phyloP scores from a whole-genome alignment of 92 coral and sea anemone genomes.

The Phenganax subtilis region DNA sequence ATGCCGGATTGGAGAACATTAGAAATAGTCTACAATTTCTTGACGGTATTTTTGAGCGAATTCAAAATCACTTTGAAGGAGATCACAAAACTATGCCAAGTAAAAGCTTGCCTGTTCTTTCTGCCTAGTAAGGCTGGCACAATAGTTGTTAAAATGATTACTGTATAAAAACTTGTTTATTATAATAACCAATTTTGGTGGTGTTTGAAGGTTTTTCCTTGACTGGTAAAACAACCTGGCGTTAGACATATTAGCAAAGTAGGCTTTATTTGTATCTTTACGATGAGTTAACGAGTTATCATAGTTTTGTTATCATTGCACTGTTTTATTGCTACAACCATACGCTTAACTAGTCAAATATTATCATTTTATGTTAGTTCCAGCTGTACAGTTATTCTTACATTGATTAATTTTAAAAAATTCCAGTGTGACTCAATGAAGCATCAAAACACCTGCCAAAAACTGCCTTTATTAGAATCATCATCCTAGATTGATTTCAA shows the following conservation, averaged over 20 bases:
- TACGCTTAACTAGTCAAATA: no score
- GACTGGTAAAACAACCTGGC: no score
- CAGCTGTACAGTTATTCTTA: neutral
- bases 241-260: no score
- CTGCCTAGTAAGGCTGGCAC: neutral
- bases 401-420: neutral
- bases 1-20: constrained; percentile 33
- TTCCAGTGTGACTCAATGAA: neutral
- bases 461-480: neutral
- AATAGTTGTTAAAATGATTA: neutral
- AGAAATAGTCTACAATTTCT: constrained; percentile 19
- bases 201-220: no score
- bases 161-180: no score
- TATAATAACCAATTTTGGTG: no score
- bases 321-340: no score
- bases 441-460: constrained; percentile 1
- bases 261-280: no score
- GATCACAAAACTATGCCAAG: neutral
- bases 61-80: constrained; percentile 15
- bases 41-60: constrained; percentile 29
- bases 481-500: neutral
- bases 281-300: no score
- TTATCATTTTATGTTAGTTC: neutral
- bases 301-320: no score
- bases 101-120: neutral